These are phyloP conservation scores for Pomacea maculata DNA, from an alignment of 1,140 invertebrate genomes.

Conservation along the genomic window DNA sequence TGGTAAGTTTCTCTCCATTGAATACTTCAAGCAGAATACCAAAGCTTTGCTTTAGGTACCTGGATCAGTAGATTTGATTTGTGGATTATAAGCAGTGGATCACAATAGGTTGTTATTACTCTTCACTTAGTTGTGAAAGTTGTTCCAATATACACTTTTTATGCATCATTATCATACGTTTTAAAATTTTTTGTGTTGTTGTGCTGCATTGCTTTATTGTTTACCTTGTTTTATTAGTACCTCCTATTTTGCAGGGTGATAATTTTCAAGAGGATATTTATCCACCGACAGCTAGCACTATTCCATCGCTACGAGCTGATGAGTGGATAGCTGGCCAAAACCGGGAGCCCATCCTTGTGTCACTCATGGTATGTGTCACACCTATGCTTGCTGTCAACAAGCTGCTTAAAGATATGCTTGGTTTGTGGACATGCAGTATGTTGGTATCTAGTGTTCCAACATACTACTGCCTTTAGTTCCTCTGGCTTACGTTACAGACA, in stretches of 20 bases:
- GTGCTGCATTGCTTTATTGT: background rate
- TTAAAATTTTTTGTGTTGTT: background rate
- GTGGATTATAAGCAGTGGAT: too few relatives aligned
- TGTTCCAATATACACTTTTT: too few relatives aligned
- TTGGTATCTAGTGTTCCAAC: background rate
- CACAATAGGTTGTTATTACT: too few relatives aligned
- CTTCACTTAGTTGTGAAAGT: too few relatives aligned
- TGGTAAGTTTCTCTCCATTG: too few relatives aligned
- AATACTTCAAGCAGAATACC: too few relatives aligned
- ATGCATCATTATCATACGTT: background rate
- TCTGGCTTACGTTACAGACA: background rate
- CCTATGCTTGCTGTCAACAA: background rate
- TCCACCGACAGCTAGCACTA: conserved; percentile 87
- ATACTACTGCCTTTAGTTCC: background rate
- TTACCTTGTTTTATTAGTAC: background rate
- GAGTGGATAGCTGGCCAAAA: conserved; percentile 91
- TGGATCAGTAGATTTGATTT: too few relatives aligned
- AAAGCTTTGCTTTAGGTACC: too few relatives aligned
- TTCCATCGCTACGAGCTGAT: conserved; percentile 82
- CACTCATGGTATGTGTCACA: conserved; percentile 72
- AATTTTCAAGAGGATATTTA: conserved; percentile 90
- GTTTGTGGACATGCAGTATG: background rate
- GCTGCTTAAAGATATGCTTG: background rate
- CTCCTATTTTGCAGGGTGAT: conserved; percentile 70
- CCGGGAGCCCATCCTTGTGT: conserved; percentile 82